These are phyloP conservation scores for Hirtodrosophila cameraria DNA, from an alignment of 2,888 invertebrate species.

Conservation along the genomic window DNA sequence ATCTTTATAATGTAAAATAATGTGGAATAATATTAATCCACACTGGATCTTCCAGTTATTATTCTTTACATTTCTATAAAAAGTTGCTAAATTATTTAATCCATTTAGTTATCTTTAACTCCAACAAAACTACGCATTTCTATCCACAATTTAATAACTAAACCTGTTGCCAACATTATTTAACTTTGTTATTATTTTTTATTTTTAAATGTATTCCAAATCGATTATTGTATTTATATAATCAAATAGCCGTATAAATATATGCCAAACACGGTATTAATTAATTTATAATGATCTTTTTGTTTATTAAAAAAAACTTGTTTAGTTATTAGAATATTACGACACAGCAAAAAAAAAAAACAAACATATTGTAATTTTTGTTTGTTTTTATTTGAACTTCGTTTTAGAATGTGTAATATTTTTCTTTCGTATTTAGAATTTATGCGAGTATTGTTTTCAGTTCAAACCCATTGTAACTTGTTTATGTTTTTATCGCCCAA, in stretches of 20 bases:
- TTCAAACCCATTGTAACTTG: constrained; percentile 36
- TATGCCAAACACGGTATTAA: not conserved
- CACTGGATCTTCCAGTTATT: not conserved
- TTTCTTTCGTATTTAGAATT: constrained; percentile 11
- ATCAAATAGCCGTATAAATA: constrained; percentile 1
- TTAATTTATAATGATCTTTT: constrained; percentile 12
- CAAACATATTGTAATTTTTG: not conserved
- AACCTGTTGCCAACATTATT: constrained; percentile 11
- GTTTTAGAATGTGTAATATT: not conserved
- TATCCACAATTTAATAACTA: not conserved
- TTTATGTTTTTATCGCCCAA: constrained; percentile 20
- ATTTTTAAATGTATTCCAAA: constrained; percentile 8
- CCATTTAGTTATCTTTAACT: not conserved
- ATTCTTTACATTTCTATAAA: too few species aligned
- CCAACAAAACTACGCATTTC: not conserved
- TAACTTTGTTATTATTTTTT: not conserved
- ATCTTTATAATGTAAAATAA: not conserved
- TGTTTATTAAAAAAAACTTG: constrained; percentile 5
- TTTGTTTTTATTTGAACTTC: not conserved
- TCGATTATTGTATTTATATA: constrained; percentile 5
- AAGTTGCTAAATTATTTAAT: too few species aligned
- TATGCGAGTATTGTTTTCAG: not conserved
- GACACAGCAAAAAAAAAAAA: not conserved
- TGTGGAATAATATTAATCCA: too few species aligned
- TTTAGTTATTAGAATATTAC: constrained; percentile 7